These are phyloP conservation scores for Lasioglossum albipes DNA, from an alignment of 1,140 invertebrate species.

Conservation along the genomic window DNA sequence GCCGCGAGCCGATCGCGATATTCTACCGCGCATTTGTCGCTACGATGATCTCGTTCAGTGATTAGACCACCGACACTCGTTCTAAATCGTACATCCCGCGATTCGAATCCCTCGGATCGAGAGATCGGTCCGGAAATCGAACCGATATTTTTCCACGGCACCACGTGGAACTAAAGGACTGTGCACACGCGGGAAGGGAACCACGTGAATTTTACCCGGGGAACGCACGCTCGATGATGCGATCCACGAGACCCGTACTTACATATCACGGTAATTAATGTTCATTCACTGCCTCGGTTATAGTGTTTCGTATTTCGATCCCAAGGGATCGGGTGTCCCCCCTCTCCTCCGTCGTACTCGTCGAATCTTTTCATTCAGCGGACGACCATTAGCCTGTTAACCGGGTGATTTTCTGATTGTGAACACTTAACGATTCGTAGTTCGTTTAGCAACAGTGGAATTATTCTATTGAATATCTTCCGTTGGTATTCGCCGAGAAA, in stretches of 20 bases:
- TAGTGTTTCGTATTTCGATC: slow-evolving; percentile 24
- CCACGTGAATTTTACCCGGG: slow-evolving; percentile 9
- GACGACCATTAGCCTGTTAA: no score
- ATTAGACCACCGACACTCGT: background rate
- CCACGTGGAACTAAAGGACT: background rate
- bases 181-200: background rate
- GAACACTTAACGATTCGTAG: no score
- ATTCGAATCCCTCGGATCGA: background rate
- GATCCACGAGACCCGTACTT: background rate
- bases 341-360: background rate
- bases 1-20: background rate
- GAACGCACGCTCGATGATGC: background rate
- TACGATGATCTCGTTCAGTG: slow-evolving; percentile 23
- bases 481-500: no score
- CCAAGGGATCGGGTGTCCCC: slow-evolving; percentile 3
- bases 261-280: slow-evolving; percentile 10
- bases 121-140: slow-evolving; percentile 1
- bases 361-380: slow-evolving; percentile 9
- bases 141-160: background rate
- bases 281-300: slow-evolving; percentile 1
- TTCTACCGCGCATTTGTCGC: no score
- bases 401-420: background rate
- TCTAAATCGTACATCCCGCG: no score
- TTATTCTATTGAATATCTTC: no score
- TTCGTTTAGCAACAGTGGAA: no score